A percentile compares a stretch with the other conserved stretches of the same genome.
Conservation (phyloP, 2,888 invertebrate species). For the Pycnomerus fuliginosus region DNA sequence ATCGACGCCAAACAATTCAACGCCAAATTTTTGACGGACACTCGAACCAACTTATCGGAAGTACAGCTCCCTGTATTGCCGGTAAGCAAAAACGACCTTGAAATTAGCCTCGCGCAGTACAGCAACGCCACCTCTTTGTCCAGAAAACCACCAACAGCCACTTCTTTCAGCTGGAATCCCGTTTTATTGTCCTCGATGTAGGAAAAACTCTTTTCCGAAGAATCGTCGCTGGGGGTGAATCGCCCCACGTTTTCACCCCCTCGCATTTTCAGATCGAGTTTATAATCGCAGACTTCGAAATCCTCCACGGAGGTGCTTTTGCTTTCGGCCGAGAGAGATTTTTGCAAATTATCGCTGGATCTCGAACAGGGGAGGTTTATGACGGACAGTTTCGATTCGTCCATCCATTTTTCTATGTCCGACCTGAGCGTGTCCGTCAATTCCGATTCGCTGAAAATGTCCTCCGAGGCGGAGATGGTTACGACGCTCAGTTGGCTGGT, state of each 20-base stretch:
- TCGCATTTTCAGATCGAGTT: constrained; percentile 18
- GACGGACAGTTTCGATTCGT: constrained; percentile 48
- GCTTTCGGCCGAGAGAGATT: constrained; percentile 22
- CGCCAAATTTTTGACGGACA: constrained; percentile 89
- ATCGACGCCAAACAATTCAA: constrained; percentile 77
- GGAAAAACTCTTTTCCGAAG: constrained; percentile 46
- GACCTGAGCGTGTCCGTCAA: constrained; percentile 45
- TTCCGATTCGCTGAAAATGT: constrained; percentile 46
- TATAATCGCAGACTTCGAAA: constrained; percentile 12
- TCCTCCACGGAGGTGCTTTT: constrained; percentile 7
- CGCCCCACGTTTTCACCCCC: constrained; percentile 42
- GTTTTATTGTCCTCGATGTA: constrained; percentile 34
- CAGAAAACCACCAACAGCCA: constrained; percentile 65
- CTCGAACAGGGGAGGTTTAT: constrained; percentile 32
- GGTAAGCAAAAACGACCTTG: constrained; percentile 70
- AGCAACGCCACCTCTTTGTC: constrained; percentile 67
- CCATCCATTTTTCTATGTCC: constrained; percentile 52
- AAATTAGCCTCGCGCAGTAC: constrained; percentile 71
- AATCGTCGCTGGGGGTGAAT: constrained; percentile 42
- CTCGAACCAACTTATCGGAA: constrained; percentile 75
- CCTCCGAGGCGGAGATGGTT: constrained; percentile 48
- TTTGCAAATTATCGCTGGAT: constrained; percentile 26
- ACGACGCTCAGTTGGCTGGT: constrained; percentile 54
- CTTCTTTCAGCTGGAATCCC: too few relatives aligned
- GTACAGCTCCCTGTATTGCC: constrained; percentile 61